Conservation (phyloP, 2,113 vertebrate genomes). For the Proterorhinus semilunaris region DNA sequence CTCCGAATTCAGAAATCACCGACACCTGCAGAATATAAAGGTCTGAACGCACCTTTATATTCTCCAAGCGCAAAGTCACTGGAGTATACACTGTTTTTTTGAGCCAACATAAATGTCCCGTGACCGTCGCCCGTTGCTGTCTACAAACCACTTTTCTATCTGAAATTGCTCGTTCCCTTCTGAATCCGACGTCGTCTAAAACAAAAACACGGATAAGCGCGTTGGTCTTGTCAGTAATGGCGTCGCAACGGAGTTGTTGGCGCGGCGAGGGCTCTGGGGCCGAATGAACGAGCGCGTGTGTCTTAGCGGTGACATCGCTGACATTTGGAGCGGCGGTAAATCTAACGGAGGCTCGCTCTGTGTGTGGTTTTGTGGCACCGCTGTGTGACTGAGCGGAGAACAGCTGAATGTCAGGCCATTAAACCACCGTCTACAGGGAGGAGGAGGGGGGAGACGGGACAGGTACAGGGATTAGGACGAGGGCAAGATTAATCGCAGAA, state of each 20-base stretch:
- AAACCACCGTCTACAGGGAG: neutral
- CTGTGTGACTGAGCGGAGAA: neutral
- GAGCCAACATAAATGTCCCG: too few relatives aligned
- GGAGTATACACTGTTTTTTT: too few relatives aligned
- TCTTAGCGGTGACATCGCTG: neutral
- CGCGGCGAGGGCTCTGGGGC: neutral
- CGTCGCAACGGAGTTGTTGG: too few relatives aligned
- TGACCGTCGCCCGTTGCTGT: too few relatives aligned
- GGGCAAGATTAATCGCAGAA: too few relatives aligned
- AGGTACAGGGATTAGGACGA: neutral
- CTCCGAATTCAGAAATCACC: too few relatives aligned
- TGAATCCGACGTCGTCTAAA: neutral
- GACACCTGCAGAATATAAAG: too few relatives aligned
- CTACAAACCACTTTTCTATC: too few relatives aligned
- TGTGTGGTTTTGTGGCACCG: neutral
- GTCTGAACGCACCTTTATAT: too few relatives aligned
- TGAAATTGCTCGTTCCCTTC: neutral
- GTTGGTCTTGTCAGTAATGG: neutral
- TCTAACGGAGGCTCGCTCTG: neutral
- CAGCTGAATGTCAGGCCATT: slow-evolving; percentile 3
- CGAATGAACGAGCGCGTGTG: neutral
- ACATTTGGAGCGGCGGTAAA: neutral
- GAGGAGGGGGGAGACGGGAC: neutral
- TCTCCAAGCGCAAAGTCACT: too few relatives aligned
- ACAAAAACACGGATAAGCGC: neutral